Evolutionary conservation across 2,113 vertebrate species (phyloP).

Genomic region (Triplophysa tibetana): DNA sequence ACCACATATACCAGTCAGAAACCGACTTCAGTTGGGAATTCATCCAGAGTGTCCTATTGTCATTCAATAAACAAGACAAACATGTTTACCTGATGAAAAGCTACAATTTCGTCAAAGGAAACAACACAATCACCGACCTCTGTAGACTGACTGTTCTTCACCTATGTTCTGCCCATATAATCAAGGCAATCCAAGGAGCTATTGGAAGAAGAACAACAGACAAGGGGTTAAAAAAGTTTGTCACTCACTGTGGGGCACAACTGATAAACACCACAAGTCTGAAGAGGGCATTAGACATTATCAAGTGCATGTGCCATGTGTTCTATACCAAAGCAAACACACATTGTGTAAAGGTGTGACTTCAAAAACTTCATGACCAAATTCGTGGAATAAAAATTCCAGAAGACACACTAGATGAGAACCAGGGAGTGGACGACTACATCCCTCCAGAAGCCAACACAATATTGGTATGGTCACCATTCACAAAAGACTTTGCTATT

Average conservation of each 20-base stretch:
- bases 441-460: background rate
- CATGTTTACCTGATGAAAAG: background rate
- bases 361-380: background rate
- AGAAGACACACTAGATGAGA: background rate
- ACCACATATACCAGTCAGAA: too few species aligned
- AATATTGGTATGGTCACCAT: slow-evolving; percentile 9
- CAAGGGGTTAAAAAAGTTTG: background rate
- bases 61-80: too few species aligned
- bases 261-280: background rate
- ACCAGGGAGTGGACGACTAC: background rate
- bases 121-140: background rate
- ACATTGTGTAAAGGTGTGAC: background rate
- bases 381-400: background rate
- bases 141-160: background rate
- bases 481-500: background rate
- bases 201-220: background rate
- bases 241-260: background rate
- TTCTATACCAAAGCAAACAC: background rate
- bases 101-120: background rate
- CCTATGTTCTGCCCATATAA: background rate
- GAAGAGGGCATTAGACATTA: background rate
- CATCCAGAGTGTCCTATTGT: too few species aligned
- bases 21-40: too few species aligned
- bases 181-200: background rate
- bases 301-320: background rate